Evolutionary conservation across 2,113 vertebrate genomes (phyloP).

Genomic region (Nannobrachium achirus): DNA sequence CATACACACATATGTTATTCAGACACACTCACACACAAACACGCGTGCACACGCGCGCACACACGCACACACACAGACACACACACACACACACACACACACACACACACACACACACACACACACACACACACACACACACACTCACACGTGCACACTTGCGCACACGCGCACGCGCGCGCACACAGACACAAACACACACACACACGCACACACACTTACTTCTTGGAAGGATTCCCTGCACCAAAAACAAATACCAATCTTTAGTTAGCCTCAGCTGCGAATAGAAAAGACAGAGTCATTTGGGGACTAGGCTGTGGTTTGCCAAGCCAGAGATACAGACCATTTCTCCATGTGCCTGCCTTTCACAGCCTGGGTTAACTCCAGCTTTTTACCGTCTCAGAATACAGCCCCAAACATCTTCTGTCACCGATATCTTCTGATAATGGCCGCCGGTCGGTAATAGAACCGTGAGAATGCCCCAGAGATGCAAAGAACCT

Average conservation of each 20-base stretch:
- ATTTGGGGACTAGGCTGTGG: constrained; percentile 70
- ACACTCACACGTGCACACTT: constrained; percentile 40
- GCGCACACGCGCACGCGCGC: constrained; percentile 1
- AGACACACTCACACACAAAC: constrained; percentile 3
- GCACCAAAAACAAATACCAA: constrained; percentile 79
- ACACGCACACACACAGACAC: constrained; percentile 21
- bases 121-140: constrained; percentile 9
- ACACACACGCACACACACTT: constrained; percentile 52
- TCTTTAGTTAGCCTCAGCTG: constrained; percentile 77
- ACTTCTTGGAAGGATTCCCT: constrained; percentile 79
- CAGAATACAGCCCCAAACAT: constrained; percentile 35
- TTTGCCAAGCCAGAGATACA: constrained; percentile 62
- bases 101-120: neutral
- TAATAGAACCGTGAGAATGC: constrained; percentile 15
- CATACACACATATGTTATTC: constrained; percentile 41
- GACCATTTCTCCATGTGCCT: constrained; percentile 61
- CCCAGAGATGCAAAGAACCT: neutral
- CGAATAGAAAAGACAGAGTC: constrained; percentile 70
- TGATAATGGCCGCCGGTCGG: constrained; percentile 33
- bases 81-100: constrained; percentile 19
- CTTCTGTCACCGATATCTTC: constrained; percentile 45
- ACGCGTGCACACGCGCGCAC: neutral
- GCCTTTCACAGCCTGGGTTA: constrained; percentile 47
- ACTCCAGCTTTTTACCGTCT: constrained; percentile 51
- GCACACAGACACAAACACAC: constrained; percentile 5